Base-by-base conservation (phyloP, 2,797 vertebrate species). In the Sparus aurata region DNA sequence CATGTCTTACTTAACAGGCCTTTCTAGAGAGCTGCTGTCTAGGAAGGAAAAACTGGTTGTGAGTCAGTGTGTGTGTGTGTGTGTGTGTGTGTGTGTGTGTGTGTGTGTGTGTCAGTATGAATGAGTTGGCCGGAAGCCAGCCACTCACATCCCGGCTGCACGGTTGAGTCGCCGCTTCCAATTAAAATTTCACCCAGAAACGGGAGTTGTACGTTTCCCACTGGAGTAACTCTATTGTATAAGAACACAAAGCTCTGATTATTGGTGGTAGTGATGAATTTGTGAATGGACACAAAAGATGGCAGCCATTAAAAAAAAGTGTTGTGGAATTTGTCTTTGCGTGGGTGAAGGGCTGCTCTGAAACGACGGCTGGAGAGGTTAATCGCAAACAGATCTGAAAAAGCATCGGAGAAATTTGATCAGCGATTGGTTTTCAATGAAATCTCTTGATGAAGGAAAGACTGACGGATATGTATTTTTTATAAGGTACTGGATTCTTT, bases 141-240 rank as follows among this genome's bases (percentile, higher is more conserved):
- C 38, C 1, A 12, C 52, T 65, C 69, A 71, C 84, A 13, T 79
- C 30, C 9, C 10, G 25, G 64, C 75, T 54, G 27, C 75, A 73
- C 27, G 9, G 80, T 46, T 46, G 49, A 85, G 84, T 81, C 83
- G 89, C 81, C 57, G 3, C 68, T 67, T 60, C 84, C 75, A 89
- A 92, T 90, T 89, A 91, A 85, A 86, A 82, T 73, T 54, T 88
- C 79, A n/a, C 73, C 86, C 80, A 30, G 55, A 71, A 82, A 74
- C 38, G 18, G 2, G 62, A 75, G 65, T 60, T 30, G 79, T 50
- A 41, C 73, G 43, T 82, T 88, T 90, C 91, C 77, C 87, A 86
- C 82, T 86, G 84, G 79, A 88, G 87, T 85, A 79, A 80, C 85
- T 25, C 91, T 60, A 62, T 91, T 91, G 87, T 91, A 1, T 2